Conservation (phyloP, 2,113 vertebrate genomes). For the Steatornis caripensis region DNA sequence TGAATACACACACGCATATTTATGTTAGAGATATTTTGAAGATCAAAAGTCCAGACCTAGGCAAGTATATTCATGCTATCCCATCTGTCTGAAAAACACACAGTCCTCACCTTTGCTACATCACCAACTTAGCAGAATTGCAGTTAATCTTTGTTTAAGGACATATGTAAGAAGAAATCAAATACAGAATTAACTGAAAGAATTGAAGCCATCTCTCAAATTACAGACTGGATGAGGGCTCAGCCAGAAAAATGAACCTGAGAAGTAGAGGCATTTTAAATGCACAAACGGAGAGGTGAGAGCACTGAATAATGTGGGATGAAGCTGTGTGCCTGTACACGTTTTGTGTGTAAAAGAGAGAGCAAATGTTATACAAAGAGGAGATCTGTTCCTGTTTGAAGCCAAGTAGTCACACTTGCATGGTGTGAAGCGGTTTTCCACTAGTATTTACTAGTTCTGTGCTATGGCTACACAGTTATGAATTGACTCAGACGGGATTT, state of each 20-base stretch:
- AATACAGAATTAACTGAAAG: background rate
- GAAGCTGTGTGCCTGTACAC: background rate
- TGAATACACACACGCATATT: background rate
- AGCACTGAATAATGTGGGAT: background rate
- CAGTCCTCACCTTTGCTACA: background rate
- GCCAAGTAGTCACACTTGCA: background rate
- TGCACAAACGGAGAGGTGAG: background rate
- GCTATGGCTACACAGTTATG: background rate
- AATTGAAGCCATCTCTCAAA: background rate
- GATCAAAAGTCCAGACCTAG: background rate
- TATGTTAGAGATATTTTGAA: background rate
- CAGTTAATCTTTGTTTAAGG: background rate
- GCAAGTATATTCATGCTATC: background rate
- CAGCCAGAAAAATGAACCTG: background rate
- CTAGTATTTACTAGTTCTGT: background rate
- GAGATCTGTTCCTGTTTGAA: background rate
- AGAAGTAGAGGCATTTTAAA: background rate
- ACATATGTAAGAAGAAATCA: background rate
- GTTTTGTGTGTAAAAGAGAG: background rate
- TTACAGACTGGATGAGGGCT: background rate
- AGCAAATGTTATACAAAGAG: background rate
- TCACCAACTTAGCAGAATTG: background rate
- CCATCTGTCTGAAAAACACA: background rate
- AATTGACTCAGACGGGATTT: background rate
- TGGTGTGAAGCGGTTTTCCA: background rate